Base-by-base conservation (phyloP, 1,140 invertebrate species). In the Luehdorfia chinensis region DNA sequence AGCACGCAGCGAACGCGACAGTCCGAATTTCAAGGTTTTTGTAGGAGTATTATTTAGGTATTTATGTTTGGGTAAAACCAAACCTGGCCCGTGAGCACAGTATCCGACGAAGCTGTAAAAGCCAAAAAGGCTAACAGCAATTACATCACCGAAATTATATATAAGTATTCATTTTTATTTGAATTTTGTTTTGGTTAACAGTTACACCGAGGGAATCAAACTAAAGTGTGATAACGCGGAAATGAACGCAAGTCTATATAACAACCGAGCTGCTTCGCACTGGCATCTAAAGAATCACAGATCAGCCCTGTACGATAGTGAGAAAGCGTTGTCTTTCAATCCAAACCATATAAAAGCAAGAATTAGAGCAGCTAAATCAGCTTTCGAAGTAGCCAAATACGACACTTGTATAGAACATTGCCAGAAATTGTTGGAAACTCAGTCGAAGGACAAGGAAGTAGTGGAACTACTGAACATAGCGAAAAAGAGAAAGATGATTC, bases 201-300 rank as follows among this genome's bases (percentile, higher is more conserved):
- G 89, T 60, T 98, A 97, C 67, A 96, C 95, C 1, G 96, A 98
- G 87, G 97, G 94, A 1, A 90, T 98, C 15, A 95, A 94, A 83
- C 87, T 91, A 7, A 93, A 93, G 66, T 94, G 93, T 76, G 87
- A 91, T 4, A 90, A 98, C 80, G 66, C 78, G 2, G 89, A 94
- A 57, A 78, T 98, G 0, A 92, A 95, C 78, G 92, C 96, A 31
- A 92, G 93, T 41, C 88, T 99, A 2, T 96, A 96, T 62, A 96
- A 96, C 60, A 99, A 99, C 71, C 89, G 98, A 71, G 94, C 96
- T 3, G 95, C 97, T 0, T 90, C 95, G 0, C 93, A 99, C 67
- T 97, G 90, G 69, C 92, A 95, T 72, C 76, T 99, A 27, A 91
- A 96, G 86, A 98, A 97, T 87, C 94, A 92, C 73, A 87, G 94